Base-by-base conservation (phyloP, 1,140 invertebrate genomes). In the Epicauta chinensis region DNA sequence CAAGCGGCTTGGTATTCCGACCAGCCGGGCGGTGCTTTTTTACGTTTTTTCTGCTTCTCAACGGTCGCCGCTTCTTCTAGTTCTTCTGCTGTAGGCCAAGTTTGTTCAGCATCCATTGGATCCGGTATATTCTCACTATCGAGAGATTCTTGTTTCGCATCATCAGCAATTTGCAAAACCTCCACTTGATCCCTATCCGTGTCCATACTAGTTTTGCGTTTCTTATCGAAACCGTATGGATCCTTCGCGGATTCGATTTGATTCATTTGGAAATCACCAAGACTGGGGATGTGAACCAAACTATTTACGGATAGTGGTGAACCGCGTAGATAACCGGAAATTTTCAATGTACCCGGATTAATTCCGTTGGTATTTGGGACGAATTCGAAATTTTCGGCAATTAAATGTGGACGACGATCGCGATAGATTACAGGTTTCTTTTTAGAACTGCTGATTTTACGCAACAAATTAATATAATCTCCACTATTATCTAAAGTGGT, bases 1-100 rank as follows among this genome's bases (percentile, higher is more conserved):
- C 95, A 98, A 29, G 93, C 86, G 15, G 94, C 91, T 74, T 98
- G 96, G 72, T 98, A 98, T 46, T 91, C 89, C 10, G 93, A 97
- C 64, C 90, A 93, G 34, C 95, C 95, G 73, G 93, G 92, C 0
- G 93, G 93, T 16, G 97, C 86, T 64, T 80, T 84, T 67, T 93
- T 93, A 0, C 86, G 73, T 75, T 69, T 83, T 84, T 80, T 83
- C 12, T 67, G 64, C 59, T 76, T 76, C 60, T 72, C 65, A 54
- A 82, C 75, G 54, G 77, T 70, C 66, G 83, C 78, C 2, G 88
- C 84, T 58, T 84, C 76, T 61, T 80, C 78, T 42, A 96, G 76
- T 75, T 96, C 92, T 68, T 95, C 89, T 53, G 91, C 86, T 16
- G 90, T 95, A 0, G 93, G 93, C 89, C 91, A 97, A 15, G 93